phyloP scores from a whole-genome alignment of 2,888 invertebrate genomes.

The Eumacrocentrus americanus region DNA sequence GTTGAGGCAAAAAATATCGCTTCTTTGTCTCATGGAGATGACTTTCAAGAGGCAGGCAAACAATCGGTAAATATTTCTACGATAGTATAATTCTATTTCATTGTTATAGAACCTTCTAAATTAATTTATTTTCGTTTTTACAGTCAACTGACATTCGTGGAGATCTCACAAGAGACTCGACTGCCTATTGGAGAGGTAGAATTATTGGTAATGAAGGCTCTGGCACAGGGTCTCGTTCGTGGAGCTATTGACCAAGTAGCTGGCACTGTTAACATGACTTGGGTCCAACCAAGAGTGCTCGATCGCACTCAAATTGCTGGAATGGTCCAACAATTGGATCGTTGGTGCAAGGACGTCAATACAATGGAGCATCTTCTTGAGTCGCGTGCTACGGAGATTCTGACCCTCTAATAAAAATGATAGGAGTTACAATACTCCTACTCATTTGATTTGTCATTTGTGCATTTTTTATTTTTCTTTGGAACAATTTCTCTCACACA shows the following conservation, averaged over 20 bases:
- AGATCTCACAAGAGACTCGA: constrained; percentile 86
- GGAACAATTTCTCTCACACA: constrained; percentile 5
- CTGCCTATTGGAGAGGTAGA: constrained; percentile 89
- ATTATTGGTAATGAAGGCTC: constrained; percentile 95
- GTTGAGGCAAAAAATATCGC: constrained; percentile 89
- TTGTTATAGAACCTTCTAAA: background rate
- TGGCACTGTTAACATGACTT: constrained; percentile 76
- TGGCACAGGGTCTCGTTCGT: constrained; percentile 90
- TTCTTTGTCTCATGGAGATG: constrained; percentile 98
- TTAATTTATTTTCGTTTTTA: constrained; percentile 5
- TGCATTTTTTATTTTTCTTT: constrained; percentile 3
- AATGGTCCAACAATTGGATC: constrained; percentile 74
- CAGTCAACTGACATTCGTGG: constrained; percentile 83
- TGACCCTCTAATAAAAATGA: constrained; percentile 66
- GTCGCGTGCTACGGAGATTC: constrained; percentile 78
- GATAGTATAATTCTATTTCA: constrained; percentile 1
- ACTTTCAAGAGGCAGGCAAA: constrained; percentile 93
- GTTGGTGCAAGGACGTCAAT: constrained; percentile 77
- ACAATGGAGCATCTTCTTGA: constrained; percentile 77
- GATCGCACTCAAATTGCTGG: constrained; percentile 72
- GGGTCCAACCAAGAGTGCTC: constrained; percentile 85
- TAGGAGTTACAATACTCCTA: background rate
- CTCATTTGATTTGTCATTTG: background rate
- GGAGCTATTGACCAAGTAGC: constrained; percentile 95
- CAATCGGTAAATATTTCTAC: constrained; percentile 64